These are phyloP conservation scores for Psylliodes chrysocephalus DNA, from an alignment of 2,888 invertebrate species.

Conservation along the genomic window DNA sequence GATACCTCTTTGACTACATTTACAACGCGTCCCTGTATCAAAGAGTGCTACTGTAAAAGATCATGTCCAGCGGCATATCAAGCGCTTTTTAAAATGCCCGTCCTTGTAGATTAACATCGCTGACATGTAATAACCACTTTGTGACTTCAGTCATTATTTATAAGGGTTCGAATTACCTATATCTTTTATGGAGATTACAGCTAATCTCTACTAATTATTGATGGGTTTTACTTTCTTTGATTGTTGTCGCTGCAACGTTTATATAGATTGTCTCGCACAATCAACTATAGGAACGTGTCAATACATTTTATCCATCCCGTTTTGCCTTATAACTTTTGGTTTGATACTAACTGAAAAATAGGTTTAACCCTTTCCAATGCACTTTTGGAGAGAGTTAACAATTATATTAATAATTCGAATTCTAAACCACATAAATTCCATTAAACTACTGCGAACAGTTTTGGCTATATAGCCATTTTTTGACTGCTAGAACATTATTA, in stretches of 20 bases:
- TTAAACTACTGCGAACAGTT: no score
- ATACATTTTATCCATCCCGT: no score
- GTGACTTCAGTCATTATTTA: constrained; percentile 30
- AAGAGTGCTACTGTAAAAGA: constrained; percentile 13
- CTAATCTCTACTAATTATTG: constrained; percentile 17
- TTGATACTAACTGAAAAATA: no score
- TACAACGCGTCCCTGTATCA: not conserved
- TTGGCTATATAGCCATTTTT: no score
- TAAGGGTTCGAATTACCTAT: constrained; percentile 32
- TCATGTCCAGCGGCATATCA: constrained; percentile 12
- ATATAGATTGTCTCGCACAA: no score
- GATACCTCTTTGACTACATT: not conserved
- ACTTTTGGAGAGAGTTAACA: no score
- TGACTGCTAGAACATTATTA: no score
- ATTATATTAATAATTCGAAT: no score
- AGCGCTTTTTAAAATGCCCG: constrained; percentile 24
- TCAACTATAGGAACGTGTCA: no score
- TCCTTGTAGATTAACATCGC: constrained; percentile 36
- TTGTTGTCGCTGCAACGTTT: not conserved
- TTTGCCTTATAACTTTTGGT: no score
- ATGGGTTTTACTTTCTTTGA: constrained; percentile 15
- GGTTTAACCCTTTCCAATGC: no score
- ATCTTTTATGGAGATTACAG: constrained; percentile 25
- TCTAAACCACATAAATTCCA: no score
- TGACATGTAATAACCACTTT: constrained; percentile 35